phyloP scores from a whole-genome alignment of 2,888 invertebrate genomes.

The Limenitis camilla region DNA sequence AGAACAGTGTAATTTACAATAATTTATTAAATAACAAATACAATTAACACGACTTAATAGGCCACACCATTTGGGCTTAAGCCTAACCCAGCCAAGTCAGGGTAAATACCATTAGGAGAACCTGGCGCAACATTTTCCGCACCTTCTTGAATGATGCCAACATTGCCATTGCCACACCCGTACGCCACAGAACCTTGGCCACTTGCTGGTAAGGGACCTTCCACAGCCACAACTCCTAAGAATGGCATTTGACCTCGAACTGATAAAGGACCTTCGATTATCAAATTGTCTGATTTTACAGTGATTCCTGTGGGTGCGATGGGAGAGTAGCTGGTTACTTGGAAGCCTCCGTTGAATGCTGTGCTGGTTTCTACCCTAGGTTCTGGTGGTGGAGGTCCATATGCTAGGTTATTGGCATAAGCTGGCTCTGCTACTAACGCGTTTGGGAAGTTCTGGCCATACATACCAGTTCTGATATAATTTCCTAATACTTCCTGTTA shows the following conservation, averaged over 20 bases:
- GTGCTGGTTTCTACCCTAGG: slow-evolving; percentile 8
- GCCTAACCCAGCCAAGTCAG: background rate
- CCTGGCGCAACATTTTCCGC: slow-evolving; percentile 5
- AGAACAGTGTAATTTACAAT: too few species aligned
- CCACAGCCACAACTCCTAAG: slow-evolving; percentile 34
- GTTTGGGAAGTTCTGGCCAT: too few species aligned
- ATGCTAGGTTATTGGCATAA: slow-evolving; percentile 2
- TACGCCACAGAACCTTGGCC: slow-evolving; percentile 34
- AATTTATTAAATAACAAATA: background rate
- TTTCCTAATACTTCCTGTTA: too few species aligned
- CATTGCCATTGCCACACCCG: slow-evolving; percentile 25
- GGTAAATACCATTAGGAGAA: background rate
- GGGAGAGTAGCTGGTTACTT: slow-evolving; percentile 27
- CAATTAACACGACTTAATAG: background rate
- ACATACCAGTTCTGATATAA: too few species aligned
- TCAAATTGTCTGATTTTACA: slow-evolving; percentile 25
- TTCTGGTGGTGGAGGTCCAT: background rate
- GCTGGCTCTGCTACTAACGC: background rate
- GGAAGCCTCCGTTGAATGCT: slow-evolving; percentile 22
- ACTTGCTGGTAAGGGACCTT: slow-evolving; percentile 33
- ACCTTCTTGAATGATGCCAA: slow-evolving; percentile 26
- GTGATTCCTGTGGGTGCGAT: slow-evolving; percentile 27
- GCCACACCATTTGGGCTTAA: background rate
- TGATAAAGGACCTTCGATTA: slow-evolving; percentile 28
- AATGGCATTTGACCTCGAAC: slow-evolving; percentile 29